Base-by-base conservation (phyloP, 2,888 invertebrate genomes). In the Myathropa florea region DNA sequence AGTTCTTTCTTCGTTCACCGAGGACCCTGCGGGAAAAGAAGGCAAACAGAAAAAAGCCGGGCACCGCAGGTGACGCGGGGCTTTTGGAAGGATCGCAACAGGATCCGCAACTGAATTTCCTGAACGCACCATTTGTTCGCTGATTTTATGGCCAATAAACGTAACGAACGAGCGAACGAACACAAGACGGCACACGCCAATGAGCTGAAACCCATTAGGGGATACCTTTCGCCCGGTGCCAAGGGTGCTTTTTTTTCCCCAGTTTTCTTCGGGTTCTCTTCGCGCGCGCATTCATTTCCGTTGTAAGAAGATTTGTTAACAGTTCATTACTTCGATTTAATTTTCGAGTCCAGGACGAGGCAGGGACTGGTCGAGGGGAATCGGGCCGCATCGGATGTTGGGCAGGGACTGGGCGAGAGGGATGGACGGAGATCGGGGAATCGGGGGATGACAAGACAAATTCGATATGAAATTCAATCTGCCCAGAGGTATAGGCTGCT, bases 241-340 rank as follows among this genome's bases (percentile, higher is more conserved):
- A 6, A 1, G 46, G 14, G 53, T 21, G 23, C 33, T 18, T 18
- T n/a, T 18, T 18, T 0, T n/a, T 18, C 4, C 1, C 2, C 18
- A 18, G 1, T n/a, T 46, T 1, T 18, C n/a, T 46, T n/a, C n/a
- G n/a, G 39, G 39, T 46, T n/a, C 2, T n/a, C 6, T 36, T 55
- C 23, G 60, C 77, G 61, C 77, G 61, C 68, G 71, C 57, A 78
- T 57, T 68, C 75, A n/a, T 55, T 75, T 83, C 39, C 18, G 30
- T 61, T 64, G 63, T 73, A 70, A 67, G 60, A 81, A 57, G 46
- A 67, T 81, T 77, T 63, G 76, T 85, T 85, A 81, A 85, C 84
- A 85, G 84, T 85, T 85, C 81, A 81, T 85, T 85, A 77, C 72
- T 72, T 81, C 12, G 67, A 71, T 75, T 84, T 80, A 84, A 80